phyloP scores from a whole-genome alignment of 2,113 vertebrate genomes.

The Ptyas mucosa region DNA sequence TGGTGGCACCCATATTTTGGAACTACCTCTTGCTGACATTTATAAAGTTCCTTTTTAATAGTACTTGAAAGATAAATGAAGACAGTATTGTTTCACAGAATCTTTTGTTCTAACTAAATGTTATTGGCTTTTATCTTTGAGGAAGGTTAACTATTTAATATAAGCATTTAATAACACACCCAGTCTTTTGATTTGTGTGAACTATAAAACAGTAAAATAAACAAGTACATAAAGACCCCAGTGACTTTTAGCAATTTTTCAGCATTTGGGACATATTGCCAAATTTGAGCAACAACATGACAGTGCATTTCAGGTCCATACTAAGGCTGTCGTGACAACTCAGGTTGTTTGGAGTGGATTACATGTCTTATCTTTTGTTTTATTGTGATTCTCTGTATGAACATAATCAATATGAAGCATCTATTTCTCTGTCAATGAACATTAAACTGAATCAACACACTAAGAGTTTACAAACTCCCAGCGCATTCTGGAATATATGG shows the following conservation, averaged over 20 bases:
- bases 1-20: background rate
- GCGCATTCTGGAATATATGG: conserved; percentile 36
- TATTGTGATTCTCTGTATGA: background rate
- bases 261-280: background rate
- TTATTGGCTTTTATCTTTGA: background rate
- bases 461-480: conserved; percentile 40
- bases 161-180: background rate
- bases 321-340: background rate
- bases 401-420: conserved; percentile 26
- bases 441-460: conserved; percentile 31
- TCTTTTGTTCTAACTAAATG: background rate
- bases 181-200: background rate
- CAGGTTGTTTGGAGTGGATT: background rate
- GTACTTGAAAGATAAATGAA: background rate
- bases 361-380: conserved; percentile 15
- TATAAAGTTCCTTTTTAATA: background rate
- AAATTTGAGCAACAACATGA: background rate
- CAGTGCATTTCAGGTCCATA: background rate
- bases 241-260: background rate
- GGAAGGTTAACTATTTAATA: background rate
- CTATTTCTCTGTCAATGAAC: conserved; percentile 34
- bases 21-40: background rate
- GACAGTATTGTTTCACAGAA: background rate
- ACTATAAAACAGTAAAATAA: background rate
- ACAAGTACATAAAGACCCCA: background rate